Evolutionary conservation across 2,888 invertebrate genomes (phyloP), one percentile per base, ranked within the genome.

Genomic region (Actias luna): DNA sequence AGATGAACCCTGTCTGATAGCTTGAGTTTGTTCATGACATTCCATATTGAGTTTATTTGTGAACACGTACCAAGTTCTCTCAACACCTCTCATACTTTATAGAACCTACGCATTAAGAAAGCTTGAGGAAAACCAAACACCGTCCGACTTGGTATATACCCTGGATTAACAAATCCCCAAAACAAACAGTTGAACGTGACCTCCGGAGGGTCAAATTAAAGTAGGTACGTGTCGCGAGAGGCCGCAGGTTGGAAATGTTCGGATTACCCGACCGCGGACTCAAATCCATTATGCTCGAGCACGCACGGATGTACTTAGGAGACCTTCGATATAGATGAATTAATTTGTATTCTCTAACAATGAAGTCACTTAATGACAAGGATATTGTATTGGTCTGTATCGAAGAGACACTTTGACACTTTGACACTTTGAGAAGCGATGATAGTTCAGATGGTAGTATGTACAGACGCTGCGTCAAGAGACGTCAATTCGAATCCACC

Each of bases 181-280:
- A 59, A 31, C 63, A 63, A 63, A 63, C 63, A 63, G 59, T 14
- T n/a, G 63, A 29, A 63, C 59, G 63, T 63, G 63, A 59, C 42
- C 36, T 39, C 8, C 22, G 52, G 55, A 14, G 22, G 55, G 55
- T 55, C 55, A 55, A 55, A 55, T 55, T 55, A 55, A 39, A 55
- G 29, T 55, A 14, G 29, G 55, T 55, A 55, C 55, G 55, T 55
- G 55, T 29, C 29, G 16, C 55, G n/a, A n/a, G 16, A 55, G 55
- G 29, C 55, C 55, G 10, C 29, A 55, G 55, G n/a, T 29, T 42
- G 33, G 33, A 7, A 33, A 33, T 33, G 33, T 33, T 22, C 7
- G 29, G 55, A 55, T 55, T 55, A 55, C 55, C n/a, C 55, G 22
- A 33, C 22, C 35, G 3, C 14, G 35, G 36, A 35, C 58, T 10